Evolutionary conservation across 2,113 vertebrate species (phyloP).

Genomic region (Pluvianellus socialis): DNA sequence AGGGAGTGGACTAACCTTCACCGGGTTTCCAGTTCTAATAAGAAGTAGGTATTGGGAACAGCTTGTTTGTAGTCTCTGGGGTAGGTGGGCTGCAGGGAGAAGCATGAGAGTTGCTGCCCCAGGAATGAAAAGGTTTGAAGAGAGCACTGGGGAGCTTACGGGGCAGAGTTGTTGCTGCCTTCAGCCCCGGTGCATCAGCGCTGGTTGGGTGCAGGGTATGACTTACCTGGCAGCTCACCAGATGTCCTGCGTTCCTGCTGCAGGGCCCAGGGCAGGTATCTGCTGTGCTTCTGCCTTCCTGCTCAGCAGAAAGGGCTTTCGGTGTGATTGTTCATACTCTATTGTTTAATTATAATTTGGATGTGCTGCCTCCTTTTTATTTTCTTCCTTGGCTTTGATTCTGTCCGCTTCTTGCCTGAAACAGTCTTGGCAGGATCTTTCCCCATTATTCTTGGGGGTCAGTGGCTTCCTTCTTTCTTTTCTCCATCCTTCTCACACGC

Average conservation of each 20-base stretch:
- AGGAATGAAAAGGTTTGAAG: background rate
- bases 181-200: no score
- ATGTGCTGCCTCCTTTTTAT: background rate
- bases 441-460: background rate
- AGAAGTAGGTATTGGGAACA: background rate
- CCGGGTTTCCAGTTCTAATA: background rate
- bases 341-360: background rate
- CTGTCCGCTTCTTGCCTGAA: background rate
- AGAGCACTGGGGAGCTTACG: background rate
- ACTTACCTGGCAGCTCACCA: background rate
- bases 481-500: background rate
- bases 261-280: background rate
- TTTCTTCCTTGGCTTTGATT: background rate
- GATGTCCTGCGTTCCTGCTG: background rate
- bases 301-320: background rate
- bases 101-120: rapidly evolving
- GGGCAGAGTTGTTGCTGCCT: background rate
- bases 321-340: background rate
- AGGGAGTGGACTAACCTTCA: background rate
- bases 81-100: background rate
- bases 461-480: background rate
- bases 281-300: background rate
- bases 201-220: rapidly evolving
- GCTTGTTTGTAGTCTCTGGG: background rate
- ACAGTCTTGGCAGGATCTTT: background rate